Percentiles rank a stretch among this genome's conserved stretches.
phyloP scores from a whole-genome alignment of 35 echinoderm and acorn worm genomes.

The Acanthaster planci region DNA sequence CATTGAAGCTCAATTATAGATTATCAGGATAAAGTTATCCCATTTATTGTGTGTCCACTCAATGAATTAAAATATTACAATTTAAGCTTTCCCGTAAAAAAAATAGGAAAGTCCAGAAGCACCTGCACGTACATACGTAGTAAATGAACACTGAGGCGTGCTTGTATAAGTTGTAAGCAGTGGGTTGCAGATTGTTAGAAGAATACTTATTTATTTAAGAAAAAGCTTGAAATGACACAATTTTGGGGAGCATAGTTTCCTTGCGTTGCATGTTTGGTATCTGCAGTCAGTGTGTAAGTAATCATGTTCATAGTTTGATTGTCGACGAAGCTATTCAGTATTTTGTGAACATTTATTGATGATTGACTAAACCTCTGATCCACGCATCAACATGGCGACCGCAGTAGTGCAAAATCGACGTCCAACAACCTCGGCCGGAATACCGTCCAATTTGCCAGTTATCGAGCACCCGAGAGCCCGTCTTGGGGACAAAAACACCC shows the following conservation, averaged over 20 bases:
- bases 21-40: too few relatives aligned
- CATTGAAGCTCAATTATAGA: too few relatives aligned
- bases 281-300: background rate
- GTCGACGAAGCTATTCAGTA: background rate
- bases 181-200: background rate
- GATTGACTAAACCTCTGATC: background rate
- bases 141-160: background rate
- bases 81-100: background rate
- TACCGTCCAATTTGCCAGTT: slow-evolving; percentile 75
- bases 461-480: slow-evolving; percentile 86
- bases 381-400: slow-evolving; percentile 61
- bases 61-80: background rate
- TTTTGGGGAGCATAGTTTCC: background rate
- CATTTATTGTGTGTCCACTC: too few relatives aligned
- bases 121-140: background rate
- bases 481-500: slow-evolving; percentile 58
- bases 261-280: background rate
- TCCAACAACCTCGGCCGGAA: slow-evolving; percentile 43
- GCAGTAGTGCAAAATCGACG: slow-evolving; percentile 48
- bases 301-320: background rate
- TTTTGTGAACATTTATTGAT: background rate
- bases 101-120: slow-evolving; percentile 2
- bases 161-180: background rate
- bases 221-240: background rate
- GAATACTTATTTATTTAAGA: background rate